Conservation (phyloP, 2,113 vertebrate species). For the Thalassarche chlororhynchos region DNA sequence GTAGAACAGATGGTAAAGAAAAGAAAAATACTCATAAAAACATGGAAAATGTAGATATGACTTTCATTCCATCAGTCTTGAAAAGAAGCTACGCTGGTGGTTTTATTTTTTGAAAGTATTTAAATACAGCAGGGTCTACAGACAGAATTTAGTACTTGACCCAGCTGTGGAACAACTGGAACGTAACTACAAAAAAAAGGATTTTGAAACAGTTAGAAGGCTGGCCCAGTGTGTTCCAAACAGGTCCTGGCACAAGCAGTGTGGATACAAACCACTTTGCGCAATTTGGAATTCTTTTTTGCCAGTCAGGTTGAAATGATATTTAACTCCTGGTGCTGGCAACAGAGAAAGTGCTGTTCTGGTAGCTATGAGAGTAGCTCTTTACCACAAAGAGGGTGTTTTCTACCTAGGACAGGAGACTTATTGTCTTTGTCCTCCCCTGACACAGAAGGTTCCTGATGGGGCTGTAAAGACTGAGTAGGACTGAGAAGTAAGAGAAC, state of each 20-base stretch:
- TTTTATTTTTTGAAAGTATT: neutral
- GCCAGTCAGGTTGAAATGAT: neutral
- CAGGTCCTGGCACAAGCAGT: neutral
- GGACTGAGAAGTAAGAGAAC: neutral
- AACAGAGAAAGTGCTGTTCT: neutral
- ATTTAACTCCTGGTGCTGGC: neutral
- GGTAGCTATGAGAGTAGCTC: neutral
- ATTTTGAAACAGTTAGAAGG: neutral
- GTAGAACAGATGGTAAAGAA: neutral
- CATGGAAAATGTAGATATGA: neutral
- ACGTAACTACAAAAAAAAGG: neutral
- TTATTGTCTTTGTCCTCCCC: neutral
- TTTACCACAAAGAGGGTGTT: neutral
- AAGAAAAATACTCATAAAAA: neutral
- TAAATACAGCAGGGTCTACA: neutral
- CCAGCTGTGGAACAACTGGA: neutral
- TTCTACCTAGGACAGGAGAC: neutral
- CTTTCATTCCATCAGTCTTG: neutral
- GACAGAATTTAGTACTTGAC: neutral
- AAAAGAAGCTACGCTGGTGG: neutral
- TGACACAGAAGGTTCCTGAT: neutral
- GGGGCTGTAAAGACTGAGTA: neutral
- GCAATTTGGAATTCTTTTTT: neutral
- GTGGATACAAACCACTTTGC: neutral
- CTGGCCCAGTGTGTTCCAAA: neutral